These are phyloP conservation scores for Cryptus viduatorius DNA, from an alignment of 2,888 invertebrate genomes.

Conservation along the genomic window DNA sequence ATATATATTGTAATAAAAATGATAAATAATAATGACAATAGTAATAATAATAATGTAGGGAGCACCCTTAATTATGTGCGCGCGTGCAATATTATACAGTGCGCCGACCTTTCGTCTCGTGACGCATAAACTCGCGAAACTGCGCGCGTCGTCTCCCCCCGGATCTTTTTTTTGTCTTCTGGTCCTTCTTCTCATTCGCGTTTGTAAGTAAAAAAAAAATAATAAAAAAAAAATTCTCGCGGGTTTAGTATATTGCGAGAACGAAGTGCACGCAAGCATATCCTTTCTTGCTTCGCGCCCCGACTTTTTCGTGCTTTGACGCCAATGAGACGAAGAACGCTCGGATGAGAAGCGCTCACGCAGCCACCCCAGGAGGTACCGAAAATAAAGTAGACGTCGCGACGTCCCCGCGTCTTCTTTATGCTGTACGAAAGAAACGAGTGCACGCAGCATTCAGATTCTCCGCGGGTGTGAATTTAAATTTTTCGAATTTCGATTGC, in stretches of 20 bases:
- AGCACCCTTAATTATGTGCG: conserved; percentile 24
- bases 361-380: conserved; percentile 77
- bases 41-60: not conserved
- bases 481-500: not conserved
- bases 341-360: conserved; percentile 57
- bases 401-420: conserved; percentile 30
- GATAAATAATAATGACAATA: conserved; percentile 28
- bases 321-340: conserved; percentile 53
- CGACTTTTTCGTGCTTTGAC: conserved; percentile 58
- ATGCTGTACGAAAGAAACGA: conserved; percentile 18
- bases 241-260: not conserved
- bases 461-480: not conserved
- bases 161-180: not conserved
- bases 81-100: conserved; percentile 30
- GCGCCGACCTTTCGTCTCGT: conserved; percentile 55
- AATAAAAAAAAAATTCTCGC: not conserved
- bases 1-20: conserved; percentile 25
- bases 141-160: conserved; percentile 5
- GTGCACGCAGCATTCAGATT: not conserved
- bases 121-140: conserved; percentile 57
- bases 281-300: conserved; percentile 35
- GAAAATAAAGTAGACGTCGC: conserved; percentile 79
- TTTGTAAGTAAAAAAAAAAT: conserved; percentile 34
- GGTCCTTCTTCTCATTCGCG: conserved; percentile 29
- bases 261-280: conserved; percentile 32